Percentiles rank a stretch among this genome's conserved stretches.
Evolutionary conservation across 2,113 vertebrate species (phyloP).

Genomic region (Larimichthys crocea): DNA sequence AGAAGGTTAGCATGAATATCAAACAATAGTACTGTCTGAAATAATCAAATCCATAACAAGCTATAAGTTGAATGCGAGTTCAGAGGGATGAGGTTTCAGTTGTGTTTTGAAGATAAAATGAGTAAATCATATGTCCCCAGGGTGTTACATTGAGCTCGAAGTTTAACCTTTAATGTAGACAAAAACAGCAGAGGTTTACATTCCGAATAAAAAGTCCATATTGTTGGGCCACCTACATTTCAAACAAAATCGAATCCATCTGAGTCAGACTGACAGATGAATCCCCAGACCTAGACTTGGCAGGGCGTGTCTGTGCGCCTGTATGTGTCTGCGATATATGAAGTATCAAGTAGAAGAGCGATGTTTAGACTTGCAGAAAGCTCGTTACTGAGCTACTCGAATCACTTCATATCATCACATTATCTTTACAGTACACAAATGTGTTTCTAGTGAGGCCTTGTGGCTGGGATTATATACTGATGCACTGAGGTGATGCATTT

Average conservation of each 20-base stretch:
- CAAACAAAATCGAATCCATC: slow-evolving; percentile 5
- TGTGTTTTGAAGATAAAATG: slow-evolving; percentile 1
- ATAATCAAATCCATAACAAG: slow-evolving; percentile 3
- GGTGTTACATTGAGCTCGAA: background rate
- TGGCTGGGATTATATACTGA: too few relatives aligned
- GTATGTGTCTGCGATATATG: background rate
- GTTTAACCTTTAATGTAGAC: background rate
- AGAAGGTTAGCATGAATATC: background rate
- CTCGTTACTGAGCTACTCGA: background rate
- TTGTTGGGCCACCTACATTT: background rate
- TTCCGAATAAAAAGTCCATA: slow-evolving; percentile 3
- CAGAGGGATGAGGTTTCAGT: background rate
- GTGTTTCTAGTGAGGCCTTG: too few relatives aligned
- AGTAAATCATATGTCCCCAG: background rate
- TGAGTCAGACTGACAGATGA: background rate
- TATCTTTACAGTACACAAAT: too few relatives aligned
- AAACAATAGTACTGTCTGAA: background rate
- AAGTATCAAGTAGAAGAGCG: background rate
- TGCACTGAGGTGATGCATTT: too few relatives aligned
- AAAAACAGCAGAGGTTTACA: background rate
- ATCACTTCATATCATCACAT: background rate
- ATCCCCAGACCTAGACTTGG: background rate
- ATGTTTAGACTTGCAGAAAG: background rate
- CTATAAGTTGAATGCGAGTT: background rate
- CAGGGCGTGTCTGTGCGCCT: background rate